Evolutionary conservation across 1,140 invertebrate species (phyloP).

Genomic region (Neomicropteryx cornuta): DNA sequence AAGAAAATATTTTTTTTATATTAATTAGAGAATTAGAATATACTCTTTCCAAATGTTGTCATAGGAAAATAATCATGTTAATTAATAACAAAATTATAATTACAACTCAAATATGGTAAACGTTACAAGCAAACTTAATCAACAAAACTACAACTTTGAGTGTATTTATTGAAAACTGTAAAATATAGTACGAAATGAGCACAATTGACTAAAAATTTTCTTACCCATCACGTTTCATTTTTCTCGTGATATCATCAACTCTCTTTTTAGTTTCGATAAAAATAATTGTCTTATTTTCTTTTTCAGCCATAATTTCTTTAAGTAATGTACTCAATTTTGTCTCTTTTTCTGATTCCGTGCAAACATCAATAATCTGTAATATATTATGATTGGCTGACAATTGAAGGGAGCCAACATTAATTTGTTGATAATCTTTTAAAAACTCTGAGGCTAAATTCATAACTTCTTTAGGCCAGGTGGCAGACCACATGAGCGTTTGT

Average conservation of each 20-base stretch:
- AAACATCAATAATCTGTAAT: constrained; percentile 83
- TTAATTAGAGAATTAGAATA: background rate
- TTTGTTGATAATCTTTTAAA: constrained; percentile 74
- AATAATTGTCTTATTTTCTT: constrained; percentile 82
- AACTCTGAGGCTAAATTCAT: constrained; percentile 79
- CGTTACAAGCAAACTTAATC: background rate
- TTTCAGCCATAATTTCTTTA: constrained; percentile 75
- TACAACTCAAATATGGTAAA: constrained; percentile 4
- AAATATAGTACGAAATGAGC: background rate
- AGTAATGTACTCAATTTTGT: constrained; percentile 63
- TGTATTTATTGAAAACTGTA: background rate
- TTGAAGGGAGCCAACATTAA: constrained; percentile 81
- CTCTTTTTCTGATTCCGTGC: constrained; percentile 72
- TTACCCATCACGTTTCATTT: constrained; percentile 73
- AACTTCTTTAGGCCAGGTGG: constrained; percentile 92
- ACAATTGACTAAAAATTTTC: constrained; percentile 6
- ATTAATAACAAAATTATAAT: constrained; percentile 2
- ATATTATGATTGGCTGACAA: constrained; percentile 90
- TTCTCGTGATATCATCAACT: constrained; percentile 79
- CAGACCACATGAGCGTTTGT: constrained; percentile 80
- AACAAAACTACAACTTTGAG: background rate
- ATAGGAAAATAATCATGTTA: background rate
- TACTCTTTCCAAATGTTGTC: background rate
- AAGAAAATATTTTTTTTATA: too few species aligned
- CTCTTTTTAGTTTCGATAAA: constrained; percentile 88